A percentile compares a stretch with the other conserved stretches of the same genome.
Evolutionary conservation across 2,888 invertebrate species (phyloP).

Genomic region (Schizaphis graminum): DNA sequence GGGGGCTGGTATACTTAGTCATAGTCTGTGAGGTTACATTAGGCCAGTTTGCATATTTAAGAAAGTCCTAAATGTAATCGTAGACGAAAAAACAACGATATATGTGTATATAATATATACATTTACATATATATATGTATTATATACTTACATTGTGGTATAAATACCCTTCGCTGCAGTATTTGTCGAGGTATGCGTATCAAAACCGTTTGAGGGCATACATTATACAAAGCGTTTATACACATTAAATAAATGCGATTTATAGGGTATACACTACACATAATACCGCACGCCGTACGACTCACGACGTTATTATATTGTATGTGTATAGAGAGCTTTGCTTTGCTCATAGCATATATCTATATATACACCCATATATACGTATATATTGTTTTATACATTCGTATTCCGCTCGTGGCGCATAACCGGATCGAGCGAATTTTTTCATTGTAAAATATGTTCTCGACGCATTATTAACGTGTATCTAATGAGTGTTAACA

Average conservation of each 20-base stretch:
- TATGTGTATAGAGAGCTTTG: not conserved
- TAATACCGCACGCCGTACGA: not conserved
- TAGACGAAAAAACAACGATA: not conserved
- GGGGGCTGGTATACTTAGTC: no score
- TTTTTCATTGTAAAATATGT: constrained; percentile 17
- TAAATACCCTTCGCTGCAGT: not conserved
- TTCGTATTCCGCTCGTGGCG: constrained; percentile 28
- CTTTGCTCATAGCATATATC: not conserved
- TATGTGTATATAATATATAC: not conserved
- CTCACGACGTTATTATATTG: constrained; percentile 13
- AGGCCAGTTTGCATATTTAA: not conserved
- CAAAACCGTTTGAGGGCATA: constrained; percentile 13
- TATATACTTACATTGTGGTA: not conserved
- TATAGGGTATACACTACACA: not conserved
- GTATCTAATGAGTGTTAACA: not conserved
- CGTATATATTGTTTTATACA: not conserved
- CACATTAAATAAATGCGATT: constrained; percentile 18
- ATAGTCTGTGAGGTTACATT: not conserved
- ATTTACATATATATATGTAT: no score
- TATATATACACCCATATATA: not conserved
- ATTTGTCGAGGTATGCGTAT: not conserved
- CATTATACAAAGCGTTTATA: constrained; percentile 14
- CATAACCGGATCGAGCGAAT: constrained; percentile 20
- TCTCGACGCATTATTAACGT: constrained; percentile 26
- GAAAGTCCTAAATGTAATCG: not conserved